These are phyloP conservation scores for Entelurus aequoreus DNA, from an alignment of 2,113 vertebrate species.

Conservation along the genomic window DNA sequence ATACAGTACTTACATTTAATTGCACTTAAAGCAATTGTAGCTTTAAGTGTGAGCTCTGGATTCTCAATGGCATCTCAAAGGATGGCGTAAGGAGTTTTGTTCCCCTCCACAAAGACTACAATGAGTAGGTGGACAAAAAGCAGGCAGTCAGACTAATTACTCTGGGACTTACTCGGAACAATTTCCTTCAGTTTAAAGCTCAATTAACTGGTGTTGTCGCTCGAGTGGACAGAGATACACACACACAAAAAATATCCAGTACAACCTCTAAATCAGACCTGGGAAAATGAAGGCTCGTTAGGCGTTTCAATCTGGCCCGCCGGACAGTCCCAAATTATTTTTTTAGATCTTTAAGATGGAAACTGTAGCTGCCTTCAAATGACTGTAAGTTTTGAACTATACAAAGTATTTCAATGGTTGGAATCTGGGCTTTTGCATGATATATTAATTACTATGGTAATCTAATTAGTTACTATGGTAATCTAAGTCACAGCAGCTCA, in stretches of 20 bases:
- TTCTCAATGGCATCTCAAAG: conserved; percentile 66
- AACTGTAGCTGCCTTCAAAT: no score
- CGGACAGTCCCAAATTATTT: no score
- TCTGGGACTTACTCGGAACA: conserved; percentile 53
- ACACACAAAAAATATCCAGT: conserved; percentile 17
- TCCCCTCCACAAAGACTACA: conserved; percentile 58
- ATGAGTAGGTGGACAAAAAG: conserved; percentile 64
- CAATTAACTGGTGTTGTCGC: conserved; percentile 40
- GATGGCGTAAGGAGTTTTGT: conserved; percentile 52
- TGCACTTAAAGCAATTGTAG: conserved; percentile 71
- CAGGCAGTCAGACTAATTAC: conserved; percentile 64
- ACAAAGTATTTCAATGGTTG: no score
- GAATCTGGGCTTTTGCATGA: no score
- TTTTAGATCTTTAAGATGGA: no score
- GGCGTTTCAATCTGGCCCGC: no score
- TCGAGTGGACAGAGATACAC: conserved; percentile 12
- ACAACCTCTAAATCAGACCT: conserved; percentile 7
- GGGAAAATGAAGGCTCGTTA: no score
- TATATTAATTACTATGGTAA: no score
- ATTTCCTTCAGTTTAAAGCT: conserved; percentile 61
- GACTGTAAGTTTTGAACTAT: no score
- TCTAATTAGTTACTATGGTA: no score
- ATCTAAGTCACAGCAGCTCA: no score
- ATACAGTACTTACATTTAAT: conserved; percentile 73
- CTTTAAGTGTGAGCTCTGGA: conserved; percentile 59